phyloP scores from a whole-genome alignment of 2,113 vertebrate genomes.

The Lepidothrix coronata region DNA sequence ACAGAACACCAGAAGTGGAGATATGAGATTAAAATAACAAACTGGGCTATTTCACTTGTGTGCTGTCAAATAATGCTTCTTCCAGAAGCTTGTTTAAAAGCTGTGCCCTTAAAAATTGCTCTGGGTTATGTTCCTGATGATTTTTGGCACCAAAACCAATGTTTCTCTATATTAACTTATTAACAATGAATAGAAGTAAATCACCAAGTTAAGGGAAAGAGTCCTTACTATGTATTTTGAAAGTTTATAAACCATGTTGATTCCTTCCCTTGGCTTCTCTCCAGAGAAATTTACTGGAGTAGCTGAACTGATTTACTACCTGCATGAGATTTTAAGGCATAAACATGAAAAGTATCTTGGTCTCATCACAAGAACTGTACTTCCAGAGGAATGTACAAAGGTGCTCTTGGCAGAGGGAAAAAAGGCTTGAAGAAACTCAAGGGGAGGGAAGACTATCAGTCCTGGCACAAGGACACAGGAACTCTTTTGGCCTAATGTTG shows the following conservation, averaged over 20 bases:
- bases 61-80: conserved; percentile 70
- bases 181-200: conserved; percentile 64
- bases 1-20: conserved; percentile 37
- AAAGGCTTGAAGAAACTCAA: background rate
- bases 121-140: conserved; percentile 72
- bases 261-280: conserved; percentile 19
- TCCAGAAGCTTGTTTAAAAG: conserved; percentile 72
- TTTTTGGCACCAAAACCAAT: conserved; percentile 62
- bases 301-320: conserved; percentile 41
- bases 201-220: conserved; percentile 48
- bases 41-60: conserved; percentile 56
- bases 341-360: background rate
- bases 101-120: conserved; percentile 60
- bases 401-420: background rate
- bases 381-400: background rate
- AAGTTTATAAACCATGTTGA: conserved; percentile 53
- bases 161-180: conserved; percentile 67
- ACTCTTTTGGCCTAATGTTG: background rate
- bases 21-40: conserved; percentile 53
- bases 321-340: conserved; percentile 16
- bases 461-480: background rate
- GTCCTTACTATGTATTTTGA: conserved; percentile 26
- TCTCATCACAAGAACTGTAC: background rate
- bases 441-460: background rate
- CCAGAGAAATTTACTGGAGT: conserved; percentile 18